A percentile compares a stretch with the other conserved stretches of the same genome.
phyloP scores from a whole-genome alignment of 1,140 invertebrate genomes.

The Heliconius himera region DNA sequence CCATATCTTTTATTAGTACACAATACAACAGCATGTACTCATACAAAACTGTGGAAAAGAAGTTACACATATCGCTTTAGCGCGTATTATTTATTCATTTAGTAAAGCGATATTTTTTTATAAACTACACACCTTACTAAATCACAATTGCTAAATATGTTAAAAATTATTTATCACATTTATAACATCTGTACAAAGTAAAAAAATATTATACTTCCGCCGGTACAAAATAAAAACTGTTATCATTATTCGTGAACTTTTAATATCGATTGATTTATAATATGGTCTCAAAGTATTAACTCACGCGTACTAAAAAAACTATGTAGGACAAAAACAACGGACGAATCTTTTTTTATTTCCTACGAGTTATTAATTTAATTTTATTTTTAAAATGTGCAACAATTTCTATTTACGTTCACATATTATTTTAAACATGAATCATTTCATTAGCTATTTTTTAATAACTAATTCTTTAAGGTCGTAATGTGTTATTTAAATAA shows the following conservation, averaged over 20 bases:
- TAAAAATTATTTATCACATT: slow-evolving; percentile 80
- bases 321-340: background rate
- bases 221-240: slow-evolving; percentile 60
- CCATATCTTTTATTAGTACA: slow-evolving; percentile 62
- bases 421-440: background rate
- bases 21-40: slow-evolving; percentile 76
- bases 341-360: background rate
- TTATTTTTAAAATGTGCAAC: background rate
- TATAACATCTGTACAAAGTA: slow-evolving; percentile 79
- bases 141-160: slow-evolving; percentile 79
- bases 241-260: background rate
- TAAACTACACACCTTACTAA: slow-evolving; percentile 76
- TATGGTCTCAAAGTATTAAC: slow-evolving; percentile 8
- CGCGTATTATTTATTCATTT: slow-evolving; percentile 67
- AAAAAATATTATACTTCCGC: slow-evolving; percentile 78
- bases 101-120: slow-evolving; percentile 73
- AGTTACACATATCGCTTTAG: slow-evolving; percentile 57
- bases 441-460: background rate
- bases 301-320: slow-evolving; percentile 5
- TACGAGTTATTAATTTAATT: background rate
- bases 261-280: slow-evolving; percentile 1
- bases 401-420: background rate
- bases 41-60: slow-evolving; percentile 73
- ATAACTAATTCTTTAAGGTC: background rate
- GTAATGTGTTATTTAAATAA: background rate